Percentiles rank a stretch among this genome's conserved stretches.
phyloP scores from a whole-genome alignment of 2,797 vertebrate genomes.

The Thunnus albacares region DNA sequence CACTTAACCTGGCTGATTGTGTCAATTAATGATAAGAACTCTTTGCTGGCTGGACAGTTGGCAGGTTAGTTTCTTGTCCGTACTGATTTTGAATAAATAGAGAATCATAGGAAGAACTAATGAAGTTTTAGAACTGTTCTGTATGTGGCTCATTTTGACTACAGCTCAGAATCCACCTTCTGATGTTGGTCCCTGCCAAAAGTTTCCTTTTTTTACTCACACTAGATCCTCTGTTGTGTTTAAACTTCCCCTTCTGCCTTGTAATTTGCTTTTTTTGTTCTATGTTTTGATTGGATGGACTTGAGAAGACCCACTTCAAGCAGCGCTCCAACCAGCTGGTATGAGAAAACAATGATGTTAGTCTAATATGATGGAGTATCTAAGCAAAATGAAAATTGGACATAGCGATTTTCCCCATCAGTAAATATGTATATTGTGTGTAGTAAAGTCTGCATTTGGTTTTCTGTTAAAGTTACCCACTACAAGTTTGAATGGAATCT shows the following conservation, averaged over 20 bases:
- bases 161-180: not conserved
- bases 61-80: conserved; percentile 1
- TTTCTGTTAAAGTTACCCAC: not conserved
- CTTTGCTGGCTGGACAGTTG: conserved; percentile 18
- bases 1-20: conserved; percentile 70
- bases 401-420: conserved; percentile 1
- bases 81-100: conserved; percentile 22
- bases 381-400: not conserved
- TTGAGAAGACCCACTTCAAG: conserved; percentile 1
- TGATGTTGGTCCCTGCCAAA: not conserved
- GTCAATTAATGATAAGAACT: conserved; percentile 67
- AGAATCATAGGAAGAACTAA: not conserved
- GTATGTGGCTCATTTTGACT: not conserved
- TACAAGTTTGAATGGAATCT: not conserved
- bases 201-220: not conserved
- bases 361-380: not conserved
- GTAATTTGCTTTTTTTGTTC: not conserved
- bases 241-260: not conserved
- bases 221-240: not conserved
- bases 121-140: not conserved
- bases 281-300: conserved; percentile 4
- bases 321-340: not conserved
- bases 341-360: not conserved
- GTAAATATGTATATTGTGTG: not conserved
- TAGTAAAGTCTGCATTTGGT: not conserved